A percentile compares a stretch with the other conserved stretches of the same genome.
These are phyloP conservation scores for Chaunax sp. DNA, from an alignment of 2,797 vertebrate genomes.

Conservation along the genomic window DNA sequence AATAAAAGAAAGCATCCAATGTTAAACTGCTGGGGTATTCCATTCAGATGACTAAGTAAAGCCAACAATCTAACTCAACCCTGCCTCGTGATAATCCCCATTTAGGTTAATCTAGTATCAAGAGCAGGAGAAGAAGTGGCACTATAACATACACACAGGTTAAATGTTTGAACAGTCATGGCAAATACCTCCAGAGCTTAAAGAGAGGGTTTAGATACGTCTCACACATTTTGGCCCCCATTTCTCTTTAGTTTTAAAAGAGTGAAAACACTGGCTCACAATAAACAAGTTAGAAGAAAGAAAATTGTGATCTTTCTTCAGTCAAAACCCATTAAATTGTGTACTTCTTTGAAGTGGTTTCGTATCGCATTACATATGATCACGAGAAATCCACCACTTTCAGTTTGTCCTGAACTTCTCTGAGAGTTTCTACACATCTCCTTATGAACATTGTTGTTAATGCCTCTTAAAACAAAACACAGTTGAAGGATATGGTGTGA, in stretches of 20 bases:
- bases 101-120: conserved; percentile 7
- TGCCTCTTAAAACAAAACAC: conserved; percentile 43
- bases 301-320: conserved; percentile 10
- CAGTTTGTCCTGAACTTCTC: conserved; percentile 11
- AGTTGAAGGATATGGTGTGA: conserved; percentile 12
- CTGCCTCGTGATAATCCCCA: too few species aligned
- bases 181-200: conserved; percentile 19
- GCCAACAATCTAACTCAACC: too few species aligned
- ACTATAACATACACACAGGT: not conserved
- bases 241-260: conserved; percentile 28
- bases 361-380: conserved; percentile 13
- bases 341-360: conserved; percentile 33
- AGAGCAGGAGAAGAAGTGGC: conserved; percentile 1
- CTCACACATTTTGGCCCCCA: conserved; percentile 32
- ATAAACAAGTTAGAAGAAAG: conserved; percentile 27
- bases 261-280: conserved; percentile 26
- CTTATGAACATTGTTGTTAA: conserved; percentile 19
- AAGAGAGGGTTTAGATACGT: conserved; percentile 21
- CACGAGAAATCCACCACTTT: conserved; percentile 28
- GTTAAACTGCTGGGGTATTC: conserved; percentile 8
- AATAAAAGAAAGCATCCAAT: conserved; percentile 28
- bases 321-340: conserved; percentile 20
- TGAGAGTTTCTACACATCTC: conserved; percentile 27
- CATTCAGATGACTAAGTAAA: conserved; percentile 6
- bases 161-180: conserved; percentile 25